These are phyloP conservation scores for Rhynchophorus ferrugineus DNA, from an alignment of 1,140 invertebrate species.

Conservation along the genomic window DNA sequence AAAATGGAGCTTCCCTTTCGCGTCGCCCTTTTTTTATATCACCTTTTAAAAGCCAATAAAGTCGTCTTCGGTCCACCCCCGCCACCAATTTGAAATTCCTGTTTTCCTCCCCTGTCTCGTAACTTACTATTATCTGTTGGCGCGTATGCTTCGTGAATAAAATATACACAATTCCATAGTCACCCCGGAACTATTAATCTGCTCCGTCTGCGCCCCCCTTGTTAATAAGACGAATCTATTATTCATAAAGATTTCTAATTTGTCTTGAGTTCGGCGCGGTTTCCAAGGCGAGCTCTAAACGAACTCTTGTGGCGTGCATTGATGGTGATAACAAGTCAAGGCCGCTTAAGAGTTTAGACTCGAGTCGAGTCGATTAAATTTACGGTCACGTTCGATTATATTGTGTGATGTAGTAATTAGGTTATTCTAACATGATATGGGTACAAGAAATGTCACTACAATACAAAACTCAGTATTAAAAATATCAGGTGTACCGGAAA, in stretches of 20 bases:
- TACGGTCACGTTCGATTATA: no score
- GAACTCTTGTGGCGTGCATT: constrained; percentile 8
- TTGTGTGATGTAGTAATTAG: no score
- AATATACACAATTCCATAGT: constrained; percentile 21
- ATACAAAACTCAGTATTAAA: no score
- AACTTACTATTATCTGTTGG: not conserved
- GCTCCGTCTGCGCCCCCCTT: constrained; percentile 9
- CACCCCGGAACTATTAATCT: constrained; percentile 20
- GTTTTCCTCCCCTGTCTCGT: not conserved
- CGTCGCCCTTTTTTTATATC: no score
- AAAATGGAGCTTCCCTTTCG: no score
- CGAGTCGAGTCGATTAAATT: no score
- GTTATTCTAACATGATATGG: no score
- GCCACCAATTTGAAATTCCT: no score
- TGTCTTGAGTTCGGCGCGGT: constrained; percentile 5
- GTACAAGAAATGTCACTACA: no score
- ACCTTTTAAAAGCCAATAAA: no score
- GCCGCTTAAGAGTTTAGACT: constrained; percentile 1
- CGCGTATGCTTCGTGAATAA: constrained; percentile 17
- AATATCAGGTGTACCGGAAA: no score
- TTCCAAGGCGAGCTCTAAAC: constrained; percentile 6
- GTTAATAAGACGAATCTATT: constrained; percentile 25
- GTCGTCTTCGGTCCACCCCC: no score
- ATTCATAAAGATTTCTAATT: constrained; percentile 25
- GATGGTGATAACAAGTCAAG: constrained; percentile 6